Percentiles rank a stretch among this genome's conserved stretches.
phyloP scores from a whole-genome alignment of 2,797 vertebrate genomes.

The Acrocephalus scirpaceus region DNA sequence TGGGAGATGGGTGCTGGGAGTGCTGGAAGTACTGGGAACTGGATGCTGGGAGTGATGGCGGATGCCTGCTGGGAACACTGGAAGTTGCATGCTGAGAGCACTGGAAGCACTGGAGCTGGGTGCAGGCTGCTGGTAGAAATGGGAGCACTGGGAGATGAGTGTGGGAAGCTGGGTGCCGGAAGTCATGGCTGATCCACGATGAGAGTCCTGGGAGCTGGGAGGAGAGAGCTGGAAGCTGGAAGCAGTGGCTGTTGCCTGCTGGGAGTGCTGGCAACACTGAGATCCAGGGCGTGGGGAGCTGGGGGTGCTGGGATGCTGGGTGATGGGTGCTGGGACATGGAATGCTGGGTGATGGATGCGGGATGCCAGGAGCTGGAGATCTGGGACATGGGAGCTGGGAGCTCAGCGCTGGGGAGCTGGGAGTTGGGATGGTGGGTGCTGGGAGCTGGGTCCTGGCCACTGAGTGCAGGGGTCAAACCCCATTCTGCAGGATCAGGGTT shows the following conservation, averaged over 20 bases:
- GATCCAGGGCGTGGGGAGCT: not conserved
- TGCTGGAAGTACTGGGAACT: not conserved
- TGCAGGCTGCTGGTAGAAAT: not conserved
- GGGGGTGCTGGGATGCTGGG: not conserved
- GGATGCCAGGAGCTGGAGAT: not conserved
- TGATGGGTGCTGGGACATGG: not conserved
- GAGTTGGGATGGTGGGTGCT: not conserved
- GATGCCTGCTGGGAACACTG: not conserved
- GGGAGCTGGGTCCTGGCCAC: not conserved
- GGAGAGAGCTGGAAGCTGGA: not conserved
- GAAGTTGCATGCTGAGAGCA: not conserved
- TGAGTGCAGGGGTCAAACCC: not conserved
- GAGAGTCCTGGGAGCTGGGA: not conserved
- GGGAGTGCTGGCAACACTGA: not conserved
- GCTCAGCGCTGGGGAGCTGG: not conserved
- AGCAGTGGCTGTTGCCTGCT: not conserved
- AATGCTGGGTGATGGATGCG: too few relatives aligned
- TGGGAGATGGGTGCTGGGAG: not conserved
- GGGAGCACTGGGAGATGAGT: not conserved
- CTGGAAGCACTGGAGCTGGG: not conserved
- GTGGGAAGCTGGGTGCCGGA: not conserved
- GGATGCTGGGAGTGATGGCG: not conserved
- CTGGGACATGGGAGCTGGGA: not conserved
- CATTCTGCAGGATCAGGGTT: not conserved
- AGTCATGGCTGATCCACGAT: not conserved